A percentile compares a stretch with the other conserved stretches of the same genome.
Conservation (phyloP, 1,140 invertebrate species). For the Drosophila murphyi region DNA sequence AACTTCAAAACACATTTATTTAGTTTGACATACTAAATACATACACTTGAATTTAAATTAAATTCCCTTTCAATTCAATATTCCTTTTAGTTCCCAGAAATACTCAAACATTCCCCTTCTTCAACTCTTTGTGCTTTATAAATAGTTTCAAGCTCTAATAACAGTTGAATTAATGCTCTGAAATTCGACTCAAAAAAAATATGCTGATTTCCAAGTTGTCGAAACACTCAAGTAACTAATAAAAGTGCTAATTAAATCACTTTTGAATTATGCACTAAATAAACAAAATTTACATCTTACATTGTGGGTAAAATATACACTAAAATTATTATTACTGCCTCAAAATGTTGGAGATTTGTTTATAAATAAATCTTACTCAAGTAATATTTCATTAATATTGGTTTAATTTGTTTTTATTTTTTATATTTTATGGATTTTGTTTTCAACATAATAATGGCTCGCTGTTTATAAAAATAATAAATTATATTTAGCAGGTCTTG, state of each 20-base stretch:
- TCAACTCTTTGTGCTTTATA: not conserved
- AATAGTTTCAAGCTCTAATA: conserved; percentile 14
- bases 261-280: conserved; percentile 25
- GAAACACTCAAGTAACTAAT: conserved; percentile 1
- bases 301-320: not conserved
- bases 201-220: not conserved
- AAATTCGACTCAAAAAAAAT: not conserved
- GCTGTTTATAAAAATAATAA: not conserved
- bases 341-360: no score
- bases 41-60: not conserved
- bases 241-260: conserved; percentile 3
- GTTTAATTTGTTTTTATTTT: no score
- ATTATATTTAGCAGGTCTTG: not conserved
- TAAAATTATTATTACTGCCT: no score
- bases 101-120: not conserved
- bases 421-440: not conserved
- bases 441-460: not conserved
- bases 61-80: not conserved
- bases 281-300: conserved; percentile 5
- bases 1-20: conserved; percentile 3
- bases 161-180: not conserved
- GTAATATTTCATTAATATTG: no score
- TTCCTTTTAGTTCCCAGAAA: not conserved
- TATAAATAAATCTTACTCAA: no score
- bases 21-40: not conserved